These are phyloP conservation scores for Xestia xanthographa DNA, from an alignment of 2,888 invertebrate genomes.

Conservation along the genomic window DNA sequence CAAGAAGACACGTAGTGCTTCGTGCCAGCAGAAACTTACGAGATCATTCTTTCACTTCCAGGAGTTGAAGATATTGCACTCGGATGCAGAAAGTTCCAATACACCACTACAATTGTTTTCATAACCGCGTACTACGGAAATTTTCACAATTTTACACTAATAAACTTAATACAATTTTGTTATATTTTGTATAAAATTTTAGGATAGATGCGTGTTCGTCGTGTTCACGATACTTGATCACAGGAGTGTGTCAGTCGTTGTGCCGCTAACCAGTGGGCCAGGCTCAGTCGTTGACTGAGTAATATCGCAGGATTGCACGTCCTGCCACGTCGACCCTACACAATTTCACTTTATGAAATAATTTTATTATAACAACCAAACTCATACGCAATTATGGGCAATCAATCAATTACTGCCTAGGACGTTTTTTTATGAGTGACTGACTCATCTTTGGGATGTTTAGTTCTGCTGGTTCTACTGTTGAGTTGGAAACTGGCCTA, in stretches of 20 bases:
- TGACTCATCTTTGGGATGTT: conserved; percentile 42
- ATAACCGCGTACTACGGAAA: conserved; percentile 71
- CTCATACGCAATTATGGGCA: conserved; percentile 67
- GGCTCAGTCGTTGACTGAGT: conserved; percentile 79
- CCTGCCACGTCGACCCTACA: conserved; percentile 80
- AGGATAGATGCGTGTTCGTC: conserved; percentile 29
- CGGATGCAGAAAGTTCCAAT: conserved; percentile 49
- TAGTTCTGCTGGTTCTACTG: conserved; percentile 13
- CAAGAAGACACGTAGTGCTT: conserved; percentile 33
- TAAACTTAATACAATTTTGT: neutral
- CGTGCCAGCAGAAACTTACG: conserved; percentile 69
- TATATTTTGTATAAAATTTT: conserved; percentile 5
- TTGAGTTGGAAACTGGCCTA: conserved; percentile 2
- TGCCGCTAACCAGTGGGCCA: conserved; percentile 74
- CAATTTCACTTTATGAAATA: conserved; percentile 80
- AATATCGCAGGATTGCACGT: conserved; percentile 81
- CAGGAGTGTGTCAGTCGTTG: conserved; percentile 66
- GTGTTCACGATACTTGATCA: conserved; percentile 18
- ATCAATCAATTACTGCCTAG: conserved; percentile 63
- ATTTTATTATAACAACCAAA: conserved; percentile 73
- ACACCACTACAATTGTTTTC: conserved; percentile 68
- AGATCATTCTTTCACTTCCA: conserved; percentile 73
- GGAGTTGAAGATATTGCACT: conserved; percentile 55
- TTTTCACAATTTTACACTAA: conserved; percentile 45
- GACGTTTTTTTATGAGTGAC: conserved; percentile 46